A percentile compares a stretch with the other conserved stretches of the same genome.
Evolutionary conservation across 92 coral and sea anemone species (phyloP).

Genomic region (Porites divaricata): DNA sequence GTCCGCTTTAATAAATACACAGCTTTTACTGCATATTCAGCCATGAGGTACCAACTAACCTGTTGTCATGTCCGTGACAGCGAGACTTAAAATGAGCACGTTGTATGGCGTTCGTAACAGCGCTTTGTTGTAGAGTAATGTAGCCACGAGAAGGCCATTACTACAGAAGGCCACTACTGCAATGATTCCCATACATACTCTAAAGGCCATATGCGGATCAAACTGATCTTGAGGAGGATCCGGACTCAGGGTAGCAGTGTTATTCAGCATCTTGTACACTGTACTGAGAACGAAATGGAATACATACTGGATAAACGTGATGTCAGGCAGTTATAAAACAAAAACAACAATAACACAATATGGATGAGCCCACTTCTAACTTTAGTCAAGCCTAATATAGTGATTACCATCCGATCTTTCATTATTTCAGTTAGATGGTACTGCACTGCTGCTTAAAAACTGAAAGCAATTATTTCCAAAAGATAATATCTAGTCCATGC

Average conservation of each 20-base stretch:
- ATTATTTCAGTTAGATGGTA: no score
- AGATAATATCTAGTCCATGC: no score
- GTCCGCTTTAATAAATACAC: neutral
- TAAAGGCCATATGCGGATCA: conserved; percentile 63
- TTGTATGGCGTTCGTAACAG: conserved; percentile 70
- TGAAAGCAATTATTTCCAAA: no score
- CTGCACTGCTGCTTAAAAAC: no score
- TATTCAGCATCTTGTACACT: conserved; percentile 20
- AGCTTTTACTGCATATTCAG: neutral
- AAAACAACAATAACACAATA: neutral
- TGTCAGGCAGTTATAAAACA: neutral
- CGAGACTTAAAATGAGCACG: conserved; percentile 67
- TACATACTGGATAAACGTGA: neutral
- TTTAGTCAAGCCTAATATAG: no score
- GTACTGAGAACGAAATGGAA: neutral
- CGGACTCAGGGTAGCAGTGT: conserved; percentile 13
- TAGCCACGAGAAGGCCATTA: conserved; percentile 50
- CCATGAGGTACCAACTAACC: conserved; percentile 33
- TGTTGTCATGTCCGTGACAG: conserved; percentile 80
- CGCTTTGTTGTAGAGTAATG: conserved; percentile 59
- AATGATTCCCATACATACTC: conserved; percentile 59
- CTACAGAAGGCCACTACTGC: conserved; percentile 60
- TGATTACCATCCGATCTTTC: no score
- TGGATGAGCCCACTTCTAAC: neutral
- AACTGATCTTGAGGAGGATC: conserved; percentile 22